Evolutionary conservation across 2,113 vertebrate genomes (phyloP).

Genomic region (Eubucco bourcierii): DNA sequence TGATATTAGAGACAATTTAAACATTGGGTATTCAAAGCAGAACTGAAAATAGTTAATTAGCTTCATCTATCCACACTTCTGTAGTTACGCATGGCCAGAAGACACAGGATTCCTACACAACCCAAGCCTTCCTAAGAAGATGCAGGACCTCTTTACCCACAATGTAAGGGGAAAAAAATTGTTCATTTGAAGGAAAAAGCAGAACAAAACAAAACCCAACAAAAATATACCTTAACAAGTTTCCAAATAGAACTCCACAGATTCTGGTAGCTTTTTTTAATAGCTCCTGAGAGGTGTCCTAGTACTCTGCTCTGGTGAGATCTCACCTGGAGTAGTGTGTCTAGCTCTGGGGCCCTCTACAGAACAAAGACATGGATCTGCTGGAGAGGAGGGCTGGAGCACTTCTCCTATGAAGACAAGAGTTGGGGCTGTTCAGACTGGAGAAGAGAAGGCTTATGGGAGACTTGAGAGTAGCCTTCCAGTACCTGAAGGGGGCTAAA

Average conservation of each 20-base stretch:
- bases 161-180: neutral
- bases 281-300: neutral
- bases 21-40: neutral
- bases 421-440: too few relatives aligned
- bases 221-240: neutral
- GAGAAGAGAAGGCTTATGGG: too few relatives aligned
- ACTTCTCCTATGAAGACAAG: too few relatives aligned
- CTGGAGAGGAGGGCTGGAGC: too few relatives aligned
- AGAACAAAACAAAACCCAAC: neutral
- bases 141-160: neutral
- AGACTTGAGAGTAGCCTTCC: too few relatives aligned
- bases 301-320: neutral
- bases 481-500: too few relatives aligned
- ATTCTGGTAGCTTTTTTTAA: neutral
- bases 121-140: neutral
- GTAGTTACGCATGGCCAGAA: neutral
- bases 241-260: neutral
- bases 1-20: neutral
- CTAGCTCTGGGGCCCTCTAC: too few relatives aligned
- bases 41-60: neutral
- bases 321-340: too few relatives aligned
- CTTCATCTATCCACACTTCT: neutral
- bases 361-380: too few relatives aligned
- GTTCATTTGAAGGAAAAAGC: neutral
- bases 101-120: neutral